Conservation (phyloP, 2,113 vertebrate genomes). For the Forbesichthys agassizii region DNA sequence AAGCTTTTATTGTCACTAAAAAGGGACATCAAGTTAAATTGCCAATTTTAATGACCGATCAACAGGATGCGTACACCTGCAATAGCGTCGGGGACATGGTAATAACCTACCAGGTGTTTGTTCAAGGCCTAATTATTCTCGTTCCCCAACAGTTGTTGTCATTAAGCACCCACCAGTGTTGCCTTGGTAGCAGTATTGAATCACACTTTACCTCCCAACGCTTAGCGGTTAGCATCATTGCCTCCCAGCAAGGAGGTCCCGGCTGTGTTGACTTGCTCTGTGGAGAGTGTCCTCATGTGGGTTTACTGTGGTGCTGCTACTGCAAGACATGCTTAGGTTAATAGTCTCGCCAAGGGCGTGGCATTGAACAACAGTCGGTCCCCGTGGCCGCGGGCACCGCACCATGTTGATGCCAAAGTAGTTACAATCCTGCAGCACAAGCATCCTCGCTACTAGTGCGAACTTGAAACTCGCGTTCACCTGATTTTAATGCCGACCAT, state of each 20-base stretch:
- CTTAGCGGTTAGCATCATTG: conserved; percentile 32
- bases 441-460: no score
- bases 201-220: conserved; percentile 33
- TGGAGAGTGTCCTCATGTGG: no score
- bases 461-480: no score
- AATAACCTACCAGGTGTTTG: conserved; percentile 22
- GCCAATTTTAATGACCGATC: background rate
- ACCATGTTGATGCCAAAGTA: no score
- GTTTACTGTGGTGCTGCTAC: background rate
- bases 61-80: background rate
- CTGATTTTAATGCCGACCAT: no score
- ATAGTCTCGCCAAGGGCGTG: no score
- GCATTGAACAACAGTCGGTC: no score
- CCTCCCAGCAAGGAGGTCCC: no score
- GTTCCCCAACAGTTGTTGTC: conserved; percentile 42
- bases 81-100: background rate
- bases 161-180: conserved; percentile 35
- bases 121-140: conserved; percentile 27
- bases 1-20: background rate
- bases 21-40: conserved; percentile 2
- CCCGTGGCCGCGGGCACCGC: no score
- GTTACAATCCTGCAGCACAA: no score
- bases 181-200: conserved; percentile 17
- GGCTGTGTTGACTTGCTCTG: no score
- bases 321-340: no score